These are phyloP conservation scores for Nephrotoma flavescens DNA, from an alignment of 2,888 invertebrate genomes.

Conservation along the genomic window DNA sequence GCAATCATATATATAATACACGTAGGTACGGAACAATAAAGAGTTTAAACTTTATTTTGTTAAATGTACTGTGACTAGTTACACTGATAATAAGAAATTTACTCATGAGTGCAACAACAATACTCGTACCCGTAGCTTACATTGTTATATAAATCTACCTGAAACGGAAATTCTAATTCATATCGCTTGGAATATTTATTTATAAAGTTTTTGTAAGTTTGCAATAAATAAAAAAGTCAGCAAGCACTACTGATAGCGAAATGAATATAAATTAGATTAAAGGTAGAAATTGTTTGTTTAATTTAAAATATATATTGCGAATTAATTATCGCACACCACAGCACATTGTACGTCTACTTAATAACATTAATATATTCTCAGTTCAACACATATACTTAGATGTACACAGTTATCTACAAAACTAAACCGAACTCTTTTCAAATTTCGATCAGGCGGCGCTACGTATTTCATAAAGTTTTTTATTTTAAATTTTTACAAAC, in stretches of 20 bases:
- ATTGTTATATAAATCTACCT: background rate
- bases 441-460: too few species aligned
- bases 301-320: background rate
- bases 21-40: background rate
- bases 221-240: background rate
- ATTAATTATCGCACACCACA: background rate
- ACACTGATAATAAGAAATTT: background rate
- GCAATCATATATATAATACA: too few species aligned
- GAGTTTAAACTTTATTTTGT: background rate
- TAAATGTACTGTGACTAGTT: background rate
- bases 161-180: background rate
- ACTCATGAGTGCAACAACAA: background rate
- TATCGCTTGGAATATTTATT: background rate
- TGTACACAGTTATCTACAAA: too few species aligned
- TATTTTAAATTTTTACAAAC: too few species aligned
- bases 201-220: background rate
- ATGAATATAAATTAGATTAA: background rate
- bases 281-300: background rate
- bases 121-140: background rate
- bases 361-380: too few species aligned
- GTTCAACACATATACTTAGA: too few species aligned
- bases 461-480: too few species aligned
- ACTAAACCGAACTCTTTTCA: too few species aligned
- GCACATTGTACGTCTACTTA: too few species aligned
- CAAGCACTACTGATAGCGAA: background rate